These are phyloP conservation scores for Eupithecia abbreviata DNA, from an alignment of 2,888 invertebrate species.

Conservation along the genomic window DNA sequence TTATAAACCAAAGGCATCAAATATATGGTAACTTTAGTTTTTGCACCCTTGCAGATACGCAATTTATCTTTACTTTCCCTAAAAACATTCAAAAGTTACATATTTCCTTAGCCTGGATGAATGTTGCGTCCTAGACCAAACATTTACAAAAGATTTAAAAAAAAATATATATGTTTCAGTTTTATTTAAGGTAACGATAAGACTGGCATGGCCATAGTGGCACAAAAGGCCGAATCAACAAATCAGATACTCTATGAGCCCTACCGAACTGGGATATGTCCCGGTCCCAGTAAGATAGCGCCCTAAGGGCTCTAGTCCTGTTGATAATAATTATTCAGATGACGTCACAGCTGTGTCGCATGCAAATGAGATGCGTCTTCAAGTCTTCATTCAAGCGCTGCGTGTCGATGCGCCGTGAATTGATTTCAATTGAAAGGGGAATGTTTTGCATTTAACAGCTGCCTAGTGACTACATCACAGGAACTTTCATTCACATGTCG, in stretches of 20 bases:
- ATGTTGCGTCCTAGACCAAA: too few species aligned
- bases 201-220: too few species aligned
- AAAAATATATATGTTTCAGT: too few species aligned
- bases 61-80: too few species aligned
- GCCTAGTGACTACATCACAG: slow-evolving; percentile 4
- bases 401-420: slow-evolving; percentile 36
- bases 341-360: slow-evolving; percentile 19
- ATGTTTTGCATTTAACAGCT: slow-evolving; percentile 22
- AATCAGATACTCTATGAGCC: too few species aligned
- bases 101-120: too few species aligned
- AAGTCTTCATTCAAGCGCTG: slow-evolving; percentile 22
- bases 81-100: too few species aligned
- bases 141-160: too few species aligned
- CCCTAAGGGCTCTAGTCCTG: neutral
- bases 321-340: neutral
- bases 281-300: too few species aligned
- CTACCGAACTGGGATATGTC: too few species aligned
- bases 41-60: neutral
- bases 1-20: neutral
- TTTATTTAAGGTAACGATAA: too few species aligned
- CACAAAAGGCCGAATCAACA: too few species aligned
- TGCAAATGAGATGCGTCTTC: slow-evolving; percentile 35
- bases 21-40: neutral
- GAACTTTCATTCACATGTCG: slow-evolving; percentile 2
- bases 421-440: slow-evolving; percentile 44